Evolutionary conservation across 2,888 invertebrate species (phyloP).

Genomic region (Brachypalpus laphriformis): DNA sequence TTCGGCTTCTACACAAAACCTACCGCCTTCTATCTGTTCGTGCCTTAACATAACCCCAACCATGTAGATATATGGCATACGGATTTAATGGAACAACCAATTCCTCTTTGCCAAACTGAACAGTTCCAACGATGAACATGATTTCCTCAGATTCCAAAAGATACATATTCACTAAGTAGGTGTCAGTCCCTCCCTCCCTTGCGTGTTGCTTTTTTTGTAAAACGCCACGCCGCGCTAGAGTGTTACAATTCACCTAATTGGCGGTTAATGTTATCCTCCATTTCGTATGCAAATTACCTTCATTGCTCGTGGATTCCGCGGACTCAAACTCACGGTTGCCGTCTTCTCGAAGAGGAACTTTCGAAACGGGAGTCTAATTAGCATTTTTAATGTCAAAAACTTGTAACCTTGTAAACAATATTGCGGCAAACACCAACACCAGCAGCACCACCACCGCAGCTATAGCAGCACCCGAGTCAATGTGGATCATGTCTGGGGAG

Average conservation of each 20-base stretch:
- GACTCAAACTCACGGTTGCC: constrained; percentile 38
- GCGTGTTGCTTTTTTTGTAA: constrained; percentile 25
- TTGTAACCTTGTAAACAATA: constrained; percentile 79
- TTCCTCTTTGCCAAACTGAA: constrained; percentile 65
- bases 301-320: constrained; percentile 64
- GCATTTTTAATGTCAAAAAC: constrained; percentile 82
- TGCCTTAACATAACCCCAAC: constrained; percentile 34
- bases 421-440: constrained; percentile 72
- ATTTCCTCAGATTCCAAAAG: constrained; percentile 59
- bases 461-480: constrained; percentile 57
- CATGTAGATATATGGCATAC: constrained; percentile 66
- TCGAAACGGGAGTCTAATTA: constrained; percentile 80
- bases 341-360: constrained; percentile 42
- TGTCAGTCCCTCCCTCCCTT: constrained; percentile 39
- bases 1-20: constrained; percentile 20
- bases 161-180: constrained; percentile 70
- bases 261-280: constrained; percentile 81
- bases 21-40: background rate
- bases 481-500: constrained; percentile 69
- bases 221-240: constrained; percentile 76
- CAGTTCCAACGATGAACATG: constrained; percentile 68
- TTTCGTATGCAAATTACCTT: constrained; percentile 76
- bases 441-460: background rate
- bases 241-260: constrained; percentile 83
- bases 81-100: constrained; percentile 70